Conservation (phyloP, 2,888 invertebrate species). For the Quadroppia sp. region DNA sequence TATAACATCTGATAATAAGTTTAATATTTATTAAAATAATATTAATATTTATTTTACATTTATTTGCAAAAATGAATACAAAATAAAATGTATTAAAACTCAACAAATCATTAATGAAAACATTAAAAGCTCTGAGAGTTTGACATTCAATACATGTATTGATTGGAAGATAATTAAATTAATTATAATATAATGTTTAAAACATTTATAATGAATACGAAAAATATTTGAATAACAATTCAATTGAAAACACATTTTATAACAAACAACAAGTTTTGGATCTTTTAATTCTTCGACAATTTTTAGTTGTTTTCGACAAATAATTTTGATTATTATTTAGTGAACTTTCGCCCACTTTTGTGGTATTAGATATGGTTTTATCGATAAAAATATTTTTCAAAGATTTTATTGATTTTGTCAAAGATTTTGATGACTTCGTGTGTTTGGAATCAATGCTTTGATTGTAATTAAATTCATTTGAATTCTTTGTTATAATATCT, state of each 20-base stretch:
- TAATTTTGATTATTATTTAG: not conserved
- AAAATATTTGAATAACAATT: too few species aligned
- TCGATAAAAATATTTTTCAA: conserved; percentile 26
- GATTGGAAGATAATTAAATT: too few species aligned
- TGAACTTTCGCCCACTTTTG: not conserved
- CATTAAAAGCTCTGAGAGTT: too few species aligned
- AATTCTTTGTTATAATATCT: not conserved
- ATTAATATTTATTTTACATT: too few species aligned
- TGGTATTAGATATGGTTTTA: not conserved
- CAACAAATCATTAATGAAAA: too few species aligned
- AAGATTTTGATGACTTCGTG: conserved; percentile 11
- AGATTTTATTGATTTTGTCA: not conserved
- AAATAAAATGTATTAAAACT: too few species aligned
- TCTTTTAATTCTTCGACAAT: not conserved
- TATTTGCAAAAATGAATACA: too few species aligned
- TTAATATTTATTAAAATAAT: too few species aligned
- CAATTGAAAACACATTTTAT: not conserved
- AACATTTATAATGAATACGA: too few species aligned
- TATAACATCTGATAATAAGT: too few species aligned
- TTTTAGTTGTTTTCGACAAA: not conserved
- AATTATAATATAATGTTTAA: too few species aligned
- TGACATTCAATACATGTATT: too few species aligned
- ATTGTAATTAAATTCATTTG: not conserved
- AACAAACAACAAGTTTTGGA: conserved; percentile 21
- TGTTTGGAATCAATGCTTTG: not conserved